Conservation (phyloP, 1,140 invertebrate genomes). For the Pseudomyrmex dendroicus region DNA sequence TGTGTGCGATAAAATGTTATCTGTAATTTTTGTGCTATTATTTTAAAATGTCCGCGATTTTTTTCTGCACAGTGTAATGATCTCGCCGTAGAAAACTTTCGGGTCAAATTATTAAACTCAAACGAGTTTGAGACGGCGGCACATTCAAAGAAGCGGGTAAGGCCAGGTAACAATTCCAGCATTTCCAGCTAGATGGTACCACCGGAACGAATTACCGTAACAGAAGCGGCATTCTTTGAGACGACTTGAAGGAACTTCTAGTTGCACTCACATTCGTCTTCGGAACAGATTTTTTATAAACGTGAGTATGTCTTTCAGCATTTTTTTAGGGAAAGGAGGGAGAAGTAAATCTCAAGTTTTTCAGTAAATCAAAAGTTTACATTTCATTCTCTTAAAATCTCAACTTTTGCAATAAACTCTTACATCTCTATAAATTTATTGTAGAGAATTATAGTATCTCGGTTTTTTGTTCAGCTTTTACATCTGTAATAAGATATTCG, state of each 20-base stretch:
- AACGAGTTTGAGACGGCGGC: background rate
- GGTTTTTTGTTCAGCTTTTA: too few relatives aligned
- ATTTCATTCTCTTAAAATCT: background rate
- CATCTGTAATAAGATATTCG: too few relatives aligned
- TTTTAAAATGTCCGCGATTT: background rate
- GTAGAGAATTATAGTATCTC: too few relatives aligned
- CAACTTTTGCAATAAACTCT: too few relatives aligned
- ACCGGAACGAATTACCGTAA: constrained; percentile 29
- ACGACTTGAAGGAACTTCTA: background rate
- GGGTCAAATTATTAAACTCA: too few relatives aligned
- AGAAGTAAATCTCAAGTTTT: too few relatives aligned
- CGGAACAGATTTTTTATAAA: background rate
- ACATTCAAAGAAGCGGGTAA: background rate
- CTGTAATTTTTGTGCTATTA: background rate
- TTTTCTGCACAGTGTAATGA: background rate
- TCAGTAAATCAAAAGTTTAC: too few relatives aligned
- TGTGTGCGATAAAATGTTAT: background rate
- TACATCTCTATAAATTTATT: too few relatives aligned
- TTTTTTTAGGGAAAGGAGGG: too few relatives aligned
- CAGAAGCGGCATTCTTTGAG: background rate
- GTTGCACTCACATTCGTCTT: background rate
- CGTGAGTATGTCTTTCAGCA: too few relatives aligned
- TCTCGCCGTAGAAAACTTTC: background rate
- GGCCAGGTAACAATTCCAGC: background rate
- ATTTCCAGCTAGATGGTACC: constrained; percentile 14